Percentiles rank a stretch among this genome's conserved stretches.
phyloP scores from a whole-genome alignment of 2,888 invertebrate genomes.

The Eupithecia dodoneata region DNA sequence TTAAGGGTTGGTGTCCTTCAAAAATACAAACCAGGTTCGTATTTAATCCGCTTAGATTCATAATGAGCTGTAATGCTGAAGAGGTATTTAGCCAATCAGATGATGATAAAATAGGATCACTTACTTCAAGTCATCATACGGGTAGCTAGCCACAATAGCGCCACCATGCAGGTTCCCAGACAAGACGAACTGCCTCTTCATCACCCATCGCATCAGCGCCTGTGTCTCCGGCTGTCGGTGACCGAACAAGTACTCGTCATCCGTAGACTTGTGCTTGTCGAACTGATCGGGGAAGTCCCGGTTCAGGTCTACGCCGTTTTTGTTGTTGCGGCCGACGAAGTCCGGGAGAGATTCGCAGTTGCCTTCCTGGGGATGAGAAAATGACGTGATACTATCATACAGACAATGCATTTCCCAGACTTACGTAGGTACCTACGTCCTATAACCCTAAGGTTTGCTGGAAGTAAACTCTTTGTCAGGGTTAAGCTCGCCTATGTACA shows the following conservation, averaged over 20 bases:
- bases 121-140: constrained; percentile 91
- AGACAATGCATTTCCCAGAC: too few species aligned
- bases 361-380: constrained; percentile 87
- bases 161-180: constrained; percentile 98
- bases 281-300: constrained; percentile 97
- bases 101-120: neutral
- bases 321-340: constrained; percentile 91
- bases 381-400: too few species aligned
- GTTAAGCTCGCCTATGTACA: too few species aligned
- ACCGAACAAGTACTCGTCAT: constrained; percentile 78
- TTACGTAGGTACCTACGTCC: too few species aligned
- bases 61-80: too few species aligned
- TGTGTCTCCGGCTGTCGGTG: constrained; percentile 93
- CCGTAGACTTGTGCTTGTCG: constrained; percentile 71
- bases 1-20: too few species aligned
- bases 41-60: too few species aligned
- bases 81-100: neutral
- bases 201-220: constrained; percentile 95
- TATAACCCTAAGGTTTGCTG: too few species aligned
- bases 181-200: constrained; percentile 93
- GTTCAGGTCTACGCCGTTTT: constrained; percentile 92
- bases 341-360: constrained; percentile 87
- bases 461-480: too few species aligned
- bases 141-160: constrained; percentile 98
- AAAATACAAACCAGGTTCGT: too few species aligned